Evolutionary conservation across 2,113 vertebrate species (phyloP).

Genomic region (Nettapus auritus): DNA sequence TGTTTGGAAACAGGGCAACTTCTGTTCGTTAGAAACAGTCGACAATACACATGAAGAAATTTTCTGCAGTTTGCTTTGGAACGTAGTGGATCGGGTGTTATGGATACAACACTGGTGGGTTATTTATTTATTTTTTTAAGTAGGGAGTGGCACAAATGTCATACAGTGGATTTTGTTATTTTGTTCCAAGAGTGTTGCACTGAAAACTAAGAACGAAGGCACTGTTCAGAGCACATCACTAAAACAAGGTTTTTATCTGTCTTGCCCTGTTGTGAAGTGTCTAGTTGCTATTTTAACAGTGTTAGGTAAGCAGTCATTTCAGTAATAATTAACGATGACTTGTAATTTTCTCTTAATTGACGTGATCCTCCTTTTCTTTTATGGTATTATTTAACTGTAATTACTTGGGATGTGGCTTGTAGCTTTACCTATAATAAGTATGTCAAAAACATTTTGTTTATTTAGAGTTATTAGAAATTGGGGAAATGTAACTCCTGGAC

Average conservation of each 20-base stretch:
- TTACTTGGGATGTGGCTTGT: neutral
- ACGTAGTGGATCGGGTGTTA: constrained; percentile 28
- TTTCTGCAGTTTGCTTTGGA: constrained; percentile 75
- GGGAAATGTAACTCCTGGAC: neutral
- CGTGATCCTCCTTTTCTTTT: neutral
- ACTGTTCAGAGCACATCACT: neutral
- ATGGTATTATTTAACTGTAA: constrained; percentile 2
- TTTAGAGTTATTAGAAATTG: neutral
- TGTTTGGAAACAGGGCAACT: constrained; percentile 78
- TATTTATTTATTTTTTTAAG: neutral
- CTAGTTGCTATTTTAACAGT: neutral
- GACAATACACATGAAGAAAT: constrained; percentile 69
- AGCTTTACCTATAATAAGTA: neutral
- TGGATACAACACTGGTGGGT: constrained; percentile 21
- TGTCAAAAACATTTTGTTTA: neutral
- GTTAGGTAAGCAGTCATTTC: neutral
- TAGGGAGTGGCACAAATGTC: constrained; percentile 28
- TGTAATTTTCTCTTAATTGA: neutral
- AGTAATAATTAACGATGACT: constrained; percentile 9
- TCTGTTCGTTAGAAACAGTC: constrained; percentile 76
- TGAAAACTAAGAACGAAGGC: neutral
- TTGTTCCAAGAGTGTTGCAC: constrained; percentile 58
- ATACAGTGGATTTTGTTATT: constrained; percentile 57
- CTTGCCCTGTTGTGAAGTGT: neutral
- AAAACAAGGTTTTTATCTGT: neutral